Evolutionary conservation across 2,113 vertebrate genomes (phyloP).

Genomic region (Glareola pratincola): DNA sequence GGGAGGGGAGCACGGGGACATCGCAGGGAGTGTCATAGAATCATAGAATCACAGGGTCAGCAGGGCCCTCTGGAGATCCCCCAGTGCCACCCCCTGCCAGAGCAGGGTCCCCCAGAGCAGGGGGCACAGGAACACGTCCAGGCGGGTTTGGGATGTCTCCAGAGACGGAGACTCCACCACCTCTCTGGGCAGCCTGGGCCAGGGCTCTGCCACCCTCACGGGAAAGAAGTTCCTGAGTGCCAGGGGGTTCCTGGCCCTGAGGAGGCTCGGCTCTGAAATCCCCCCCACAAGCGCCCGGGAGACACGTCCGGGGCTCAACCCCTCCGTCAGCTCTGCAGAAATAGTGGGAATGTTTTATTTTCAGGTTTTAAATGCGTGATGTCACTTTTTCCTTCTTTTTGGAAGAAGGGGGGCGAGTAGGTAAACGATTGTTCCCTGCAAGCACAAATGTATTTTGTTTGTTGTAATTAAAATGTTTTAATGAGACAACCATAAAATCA

Average conservation of each 20-base stretch:
- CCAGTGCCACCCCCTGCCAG: no score
- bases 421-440: slow-evolving; percentile 62
- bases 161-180: no score
- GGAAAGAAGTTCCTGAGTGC: neutral
- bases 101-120: no score
- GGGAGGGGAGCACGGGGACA: neutral
- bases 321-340: neutral
- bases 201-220: no score
- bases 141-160: no score
- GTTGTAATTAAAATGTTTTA: slow-evolving; percentile 98
- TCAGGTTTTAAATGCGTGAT: neutral
- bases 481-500: slow-evolving; percentile 98
- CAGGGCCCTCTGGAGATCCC: no score
- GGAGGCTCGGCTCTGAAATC: neutral
- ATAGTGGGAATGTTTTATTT: slow-evolving; percentile 9
- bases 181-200: no score
- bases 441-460: slow-evolving; percentile 84
- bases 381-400: slow-evolving; percentile 28
- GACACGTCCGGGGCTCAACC: neutral
- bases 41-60: neutral
- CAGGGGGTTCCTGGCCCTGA: neutral
- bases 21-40: neutral
- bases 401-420: neutral
- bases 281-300: neutral
- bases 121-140: no score